These are phyloP conservation scores for Porites lobata DNA, from an alignment of 92 coral and sea anemone genomes.

Conservation along the genomic window DNA sequence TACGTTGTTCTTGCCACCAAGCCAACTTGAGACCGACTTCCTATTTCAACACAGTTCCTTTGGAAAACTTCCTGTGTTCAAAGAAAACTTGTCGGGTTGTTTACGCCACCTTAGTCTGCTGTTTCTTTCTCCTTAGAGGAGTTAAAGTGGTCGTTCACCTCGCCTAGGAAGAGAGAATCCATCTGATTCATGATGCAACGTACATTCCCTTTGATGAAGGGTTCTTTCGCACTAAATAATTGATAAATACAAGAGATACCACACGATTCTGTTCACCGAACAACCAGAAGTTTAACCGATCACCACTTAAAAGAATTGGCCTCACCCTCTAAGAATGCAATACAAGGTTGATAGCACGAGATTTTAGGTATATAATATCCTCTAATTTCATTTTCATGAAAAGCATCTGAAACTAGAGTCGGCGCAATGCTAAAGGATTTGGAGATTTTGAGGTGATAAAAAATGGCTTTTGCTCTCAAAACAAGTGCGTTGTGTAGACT, in stretches of 20 bases:
- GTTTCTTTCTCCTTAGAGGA: too few species aligned
- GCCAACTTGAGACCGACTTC: not conserved
- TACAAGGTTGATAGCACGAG: not conserved
- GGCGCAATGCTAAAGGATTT: not conserved
- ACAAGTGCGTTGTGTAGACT: constrained; percentile 61
- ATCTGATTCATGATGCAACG: constrained; percentile 15
- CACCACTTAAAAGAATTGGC: constrained; percentile 16
- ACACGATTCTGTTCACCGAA: not conserved
- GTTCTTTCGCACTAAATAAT: constrained; percentile 2
- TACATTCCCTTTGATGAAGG: not conserved
- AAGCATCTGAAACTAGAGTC: constrained; percentile 18
- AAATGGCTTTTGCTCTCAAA: constrained; percentile 60
- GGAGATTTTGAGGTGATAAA: constrained; percentile 14
- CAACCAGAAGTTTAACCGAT: not conserved
- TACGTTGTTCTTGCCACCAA: not conserved
- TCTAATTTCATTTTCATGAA: not conserved
- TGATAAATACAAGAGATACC: not conserved
- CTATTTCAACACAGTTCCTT: not conserved
- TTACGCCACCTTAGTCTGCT: not conserved
- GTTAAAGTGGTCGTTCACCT: too few species aligned
- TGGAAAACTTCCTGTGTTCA: not conserved
- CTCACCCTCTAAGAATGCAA: constrained; percentile 5
- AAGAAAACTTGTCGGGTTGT: not conserved
- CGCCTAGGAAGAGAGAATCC: not conserved
- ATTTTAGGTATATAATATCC: not conserved